Conservation (phyloP, 1,140 invertebrate species). For the Teleopsis dalmanni region DNA sequence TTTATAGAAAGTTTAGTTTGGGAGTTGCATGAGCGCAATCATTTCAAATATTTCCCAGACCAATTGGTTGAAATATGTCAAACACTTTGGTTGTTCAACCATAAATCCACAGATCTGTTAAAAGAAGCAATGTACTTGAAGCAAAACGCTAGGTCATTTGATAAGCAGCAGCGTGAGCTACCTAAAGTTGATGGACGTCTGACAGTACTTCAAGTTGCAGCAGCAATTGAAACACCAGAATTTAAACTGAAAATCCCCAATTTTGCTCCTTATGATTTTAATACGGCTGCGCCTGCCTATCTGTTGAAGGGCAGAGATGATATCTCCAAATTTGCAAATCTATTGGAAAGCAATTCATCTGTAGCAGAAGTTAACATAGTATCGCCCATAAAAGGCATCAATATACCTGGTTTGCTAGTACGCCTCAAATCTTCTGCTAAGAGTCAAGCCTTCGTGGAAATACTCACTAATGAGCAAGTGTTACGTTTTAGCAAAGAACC, state of each 20-base stretch:
- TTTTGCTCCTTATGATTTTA: slow-evolving; percentile 21
- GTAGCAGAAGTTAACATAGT: slow-evolving; percentile 28
- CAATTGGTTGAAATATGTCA: slow-evolving; percentile 33
- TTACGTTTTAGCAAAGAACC: slow-evolving; percentile 26
- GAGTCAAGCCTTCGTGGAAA: slow-evolving; percentile 24
- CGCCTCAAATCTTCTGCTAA: slow-evolving; percentile 12
- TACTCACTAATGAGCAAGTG: slow-evolving; percentile 21
- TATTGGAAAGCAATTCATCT: slow-evolving; percentile 16
- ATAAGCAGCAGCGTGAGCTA: slow-evolving; percentile 14
- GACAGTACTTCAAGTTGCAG: slow-evolving; percentile 23
- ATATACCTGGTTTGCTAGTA: slow-evolving; percentile 29
- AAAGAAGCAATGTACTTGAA: slow-evolving; percentile 26
- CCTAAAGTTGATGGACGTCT: slow-evolving; percentile 38
- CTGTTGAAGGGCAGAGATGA: slow-evolving; percentile 21
- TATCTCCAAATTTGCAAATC: slow-evolving; percentile 17
- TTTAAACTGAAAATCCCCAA: slow-evolving; percentile 8
- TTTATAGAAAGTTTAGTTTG: slow-evolving; percentile 24
- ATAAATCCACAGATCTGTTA: slow-evolving; percentile 27
- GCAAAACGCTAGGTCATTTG: neutral
- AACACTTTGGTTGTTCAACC: slow-evolving; percentile 26
- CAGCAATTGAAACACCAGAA: slow-evolving; percentile 28
- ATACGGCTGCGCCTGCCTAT: slow-evolving; percentile 22
- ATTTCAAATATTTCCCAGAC: slow-evolving; percentile 30
- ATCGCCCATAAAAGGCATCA: slow-evolving; percentile 30
- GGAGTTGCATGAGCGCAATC: slow-evolving; percentile 23